Evolutionary conservation across 2,797 vertebrate species (phyloP).

Genomic region (Sparus aurata): DNA sequence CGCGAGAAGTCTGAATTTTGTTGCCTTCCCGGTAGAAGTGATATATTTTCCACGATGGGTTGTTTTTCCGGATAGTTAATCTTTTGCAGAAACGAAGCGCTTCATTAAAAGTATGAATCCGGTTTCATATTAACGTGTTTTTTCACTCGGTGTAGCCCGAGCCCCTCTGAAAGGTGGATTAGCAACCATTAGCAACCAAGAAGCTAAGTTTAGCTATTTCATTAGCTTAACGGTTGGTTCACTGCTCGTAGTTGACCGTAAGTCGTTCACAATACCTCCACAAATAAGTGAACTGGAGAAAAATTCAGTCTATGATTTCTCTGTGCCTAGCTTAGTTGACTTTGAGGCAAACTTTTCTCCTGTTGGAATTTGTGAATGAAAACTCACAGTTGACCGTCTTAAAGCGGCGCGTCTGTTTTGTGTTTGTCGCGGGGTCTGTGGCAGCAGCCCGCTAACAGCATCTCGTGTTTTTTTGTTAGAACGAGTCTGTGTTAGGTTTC

Average conservation of each 20-base stretch:
- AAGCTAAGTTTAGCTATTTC: slow-evolving; percentile 52
- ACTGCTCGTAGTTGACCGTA: background rate
- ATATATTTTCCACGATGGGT: fast-evolving
- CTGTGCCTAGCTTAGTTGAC: fast-evolving
- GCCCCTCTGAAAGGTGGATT: slow-evolving; percentile 20
- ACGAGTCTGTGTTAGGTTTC: fast-evolving
- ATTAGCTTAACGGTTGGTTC: slow-evolving; percentile 23
- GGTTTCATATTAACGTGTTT: background rate
- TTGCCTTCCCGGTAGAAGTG: background rate
- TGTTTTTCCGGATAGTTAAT: background rate
- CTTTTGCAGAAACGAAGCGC: fast-evolving
- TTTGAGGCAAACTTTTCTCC: background rate
- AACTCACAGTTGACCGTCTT: slow-evolving; percentile 8
- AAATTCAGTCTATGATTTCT: fast-evolving
- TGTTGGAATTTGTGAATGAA: slow-evolving; percentile 16
- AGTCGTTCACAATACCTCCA: background rate
- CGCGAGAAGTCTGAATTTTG: slow-evolving; percentile 18
- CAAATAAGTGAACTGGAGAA: fast-evolving
- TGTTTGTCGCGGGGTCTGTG: slow-evolving; percentile 49
- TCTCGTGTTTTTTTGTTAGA: background rate
- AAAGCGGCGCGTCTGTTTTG: slow-evolving; percentile 46
- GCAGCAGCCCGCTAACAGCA: slow-evolving; percentile 31
- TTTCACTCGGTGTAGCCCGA: background rate
- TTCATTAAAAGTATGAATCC: background rate
- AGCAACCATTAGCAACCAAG: slow-evolving; percentile 46